A percentile compares a stretch with the other conserved stretches of the same genome.
phyloP scores from a whole-genome alignment of 2,113 vertebrate genomes.

The Psilopsiagon aymara region DNA sequence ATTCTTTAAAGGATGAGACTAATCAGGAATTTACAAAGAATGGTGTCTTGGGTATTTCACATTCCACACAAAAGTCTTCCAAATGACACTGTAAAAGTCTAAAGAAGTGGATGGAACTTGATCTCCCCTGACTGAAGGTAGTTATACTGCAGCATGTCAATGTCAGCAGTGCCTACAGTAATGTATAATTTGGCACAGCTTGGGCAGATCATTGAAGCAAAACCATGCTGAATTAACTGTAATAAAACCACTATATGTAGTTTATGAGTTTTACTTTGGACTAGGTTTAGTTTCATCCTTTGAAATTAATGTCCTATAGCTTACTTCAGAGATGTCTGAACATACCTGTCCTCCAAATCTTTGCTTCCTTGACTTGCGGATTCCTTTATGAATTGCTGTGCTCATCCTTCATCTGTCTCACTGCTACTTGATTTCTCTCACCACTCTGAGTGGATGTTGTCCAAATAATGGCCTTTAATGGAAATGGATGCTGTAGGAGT shows the following conservation, averaged over 20 bases:
- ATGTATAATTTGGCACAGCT: not conserved
- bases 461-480: not conserved
- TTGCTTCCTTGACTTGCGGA: not conserved
- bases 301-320: not conserved
- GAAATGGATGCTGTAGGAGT: not conserved
- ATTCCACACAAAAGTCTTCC: not conserved
- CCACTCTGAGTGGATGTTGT: not conserved
- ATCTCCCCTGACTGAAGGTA: not conserved
- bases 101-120: not conserved
- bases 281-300: not conserved
- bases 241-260: not conserved
- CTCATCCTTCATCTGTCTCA: not conserved
- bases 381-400: not conserved
- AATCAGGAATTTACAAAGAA: not conserved
- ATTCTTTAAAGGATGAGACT: not conserved
- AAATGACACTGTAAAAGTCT: not conserved
- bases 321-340: not conserved
- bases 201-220: not conserved
- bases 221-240: not conserved
- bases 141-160: not conserved
- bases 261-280: not conserved
- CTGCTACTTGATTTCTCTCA: not conserved
- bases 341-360: not conserved
- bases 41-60: not conserved
- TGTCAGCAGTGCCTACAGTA: not conserved